phyloP scores from a whole-genome alignment of 1,140 invertebrate genomes.

The Physella acuta region DNA sequence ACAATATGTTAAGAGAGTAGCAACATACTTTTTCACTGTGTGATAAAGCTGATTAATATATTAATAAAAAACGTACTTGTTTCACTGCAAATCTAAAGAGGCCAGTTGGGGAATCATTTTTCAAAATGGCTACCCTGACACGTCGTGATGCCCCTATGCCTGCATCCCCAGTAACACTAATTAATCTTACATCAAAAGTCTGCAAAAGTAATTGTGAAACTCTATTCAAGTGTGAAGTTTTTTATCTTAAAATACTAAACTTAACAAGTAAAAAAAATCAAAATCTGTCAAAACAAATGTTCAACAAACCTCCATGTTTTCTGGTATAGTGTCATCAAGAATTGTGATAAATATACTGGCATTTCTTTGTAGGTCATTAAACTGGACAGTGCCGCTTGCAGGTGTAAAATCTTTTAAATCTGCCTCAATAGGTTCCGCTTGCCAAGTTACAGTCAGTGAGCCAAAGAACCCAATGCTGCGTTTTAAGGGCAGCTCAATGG shows the following conservation, averaged over 20 bases:
- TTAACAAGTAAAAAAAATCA: too few relatives aligned
- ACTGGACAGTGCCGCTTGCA: slow-evolving; percentile 43
- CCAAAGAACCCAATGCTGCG: slow-evolving; percentile 48
- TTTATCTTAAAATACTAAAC: too few relatives aligned
- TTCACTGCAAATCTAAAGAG: slow-evolving; percentile 48
- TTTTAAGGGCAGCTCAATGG: slow-evolving; percentile 39
- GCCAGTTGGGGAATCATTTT: slow-evolving; percentile 58
- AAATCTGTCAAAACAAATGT: neutral
- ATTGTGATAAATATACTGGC: slow-evolving; percentile 48
- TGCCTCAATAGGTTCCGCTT: slow-evolving; percentile 44
- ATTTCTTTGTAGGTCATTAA: slow-evolving; percentile 41
- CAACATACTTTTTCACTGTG: too few relatives aligned
- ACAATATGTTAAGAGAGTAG: too few relatives aligned
- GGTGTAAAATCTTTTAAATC: slow-evolving; percentile 45
- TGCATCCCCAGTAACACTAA: slow-evolving; percentile 45
- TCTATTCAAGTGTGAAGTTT: too few relatives aligned
- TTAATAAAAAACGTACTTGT: slow-evolving; percentile 41
- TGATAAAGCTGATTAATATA: too few relatives aligned
- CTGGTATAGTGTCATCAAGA: slow-evolving; percentile 48
- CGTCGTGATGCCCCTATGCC: slow-evolving; percentile 36
- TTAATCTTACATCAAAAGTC: slow-evolving; percentile 54
- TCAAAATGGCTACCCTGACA: slow-evolving; percentile 52
- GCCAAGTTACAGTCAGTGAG: slow-evolving; percentile 48
- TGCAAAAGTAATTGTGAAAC: slow-evolving; percentile 33
- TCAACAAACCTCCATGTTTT: slow-evolving; percentile 47